These are phyloP conservation scores for Rutilus rutilus DNA, from an alignment of 2,113 vertebrate species.

Conservation along the genomic window DNA sequence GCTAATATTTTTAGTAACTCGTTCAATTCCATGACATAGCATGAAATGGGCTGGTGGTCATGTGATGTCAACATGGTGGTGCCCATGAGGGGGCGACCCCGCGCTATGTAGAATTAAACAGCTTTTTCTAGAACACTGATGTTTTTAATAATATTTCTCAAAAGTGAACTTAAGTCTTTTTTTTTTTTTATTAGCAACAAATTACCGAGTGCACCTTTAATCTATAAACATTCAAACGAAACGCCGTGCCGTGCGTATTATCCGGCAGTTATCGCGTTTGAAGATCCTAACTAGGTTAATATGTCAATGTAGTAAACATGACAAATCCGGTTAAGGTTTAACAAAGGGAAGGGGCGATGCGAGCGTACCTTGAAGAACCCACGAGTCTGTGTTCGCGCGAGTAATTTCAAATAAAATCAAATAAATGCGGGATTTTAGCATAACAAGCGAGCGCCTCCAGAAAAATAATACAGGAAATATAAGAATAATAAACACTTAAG, in stretches of 20 bases:
- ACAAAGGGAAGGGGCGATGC: background rate
- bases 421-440: background rate
- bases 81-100: slow-evolving; percentile 21
- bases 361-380: background rate
- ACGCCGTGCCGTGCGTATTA: background rate
- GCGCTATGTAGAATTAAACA: background rate
- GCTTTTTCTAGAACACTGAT: background rate
- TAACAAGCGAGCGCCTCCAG: background rate
- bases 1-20: background rate
- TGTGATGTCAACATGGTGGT: slow-evolving; percentile 5
- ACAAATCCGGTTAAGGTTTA: slow-evolving; percentile 17
- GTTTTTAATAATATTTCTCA: background rate
- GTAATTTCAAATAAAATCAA: background rate
- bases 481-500: background rate
- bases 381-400: background rate
- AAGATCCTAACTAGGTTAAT: slow-evolving; percentile 46
- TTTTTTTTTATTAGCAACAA: no score
- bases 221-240: background rate
- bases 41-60: background rate
- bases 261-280: no score
- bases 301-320: slow-evolving; percentile 31
- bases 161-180: background rate
- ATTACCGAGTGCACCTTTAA: background rate
- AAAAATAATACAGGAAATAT: background rate
- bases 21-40: no score